Evolutionary conservation across 2,113 vertebrate genomes (phyloP).

Genomic region (Alouatta palliata): DNA sequence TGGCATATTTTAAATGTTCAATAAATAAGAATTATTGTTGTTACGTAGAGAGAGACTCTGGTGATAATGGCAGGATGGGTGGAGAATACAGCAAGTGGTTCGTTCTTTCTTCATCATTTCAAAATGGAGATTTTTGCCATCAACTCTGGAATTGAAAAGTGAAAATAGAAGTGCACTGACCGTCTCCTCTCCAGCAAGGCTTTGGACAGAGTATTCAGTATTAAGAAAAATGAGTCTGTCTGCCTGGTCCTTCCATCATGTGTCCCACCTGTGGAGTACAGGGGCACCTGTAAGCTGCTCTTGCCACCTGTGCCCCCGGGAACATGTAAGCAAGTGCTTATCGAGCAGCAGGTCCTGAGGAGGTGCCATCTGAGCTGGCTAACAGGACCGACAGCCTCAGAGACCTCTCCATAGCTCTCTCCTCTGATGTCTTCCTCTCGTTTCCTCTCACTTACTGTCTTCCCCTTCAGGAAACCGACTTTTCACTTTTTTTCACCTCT

Average conservation of each 20-base stretch:
- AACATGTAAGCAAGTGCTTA: background rate
- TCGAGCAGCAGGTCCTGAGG: background rate
- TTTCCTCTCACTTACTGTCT: background rate
- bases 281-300: background rate
- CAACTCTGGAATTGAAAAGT: background rate
- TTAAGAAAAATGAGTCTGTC: background rate
- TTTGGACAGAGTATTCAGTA: background rate
- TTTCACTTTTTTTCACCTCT: background rate
- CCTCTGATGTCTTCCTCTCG: background rate
- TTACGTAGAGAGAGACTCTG: background rate
- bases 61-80: background rate
- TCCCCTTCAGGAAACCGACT: background rate
- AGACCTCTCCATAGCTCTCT: background rate
- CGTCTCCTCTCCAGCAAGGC: background rate
- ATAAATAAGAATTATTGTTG: background rate
- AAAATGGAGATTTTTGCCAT: background rate
- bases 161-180: background rate
- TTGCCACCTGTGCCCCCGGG: background rate
- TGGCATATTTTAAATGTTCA: background rate
- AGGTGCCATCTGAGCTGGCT: background rate
- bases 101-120: background rate
- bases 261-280: accelerated
- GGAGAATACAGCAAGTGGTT: background rate
- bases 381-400: background rate
- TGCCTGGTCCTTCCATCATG: background rate